Base-by-base conservation (phyloP, 2,888 invertebrate species). In the Acheta domesticus region DNA sequence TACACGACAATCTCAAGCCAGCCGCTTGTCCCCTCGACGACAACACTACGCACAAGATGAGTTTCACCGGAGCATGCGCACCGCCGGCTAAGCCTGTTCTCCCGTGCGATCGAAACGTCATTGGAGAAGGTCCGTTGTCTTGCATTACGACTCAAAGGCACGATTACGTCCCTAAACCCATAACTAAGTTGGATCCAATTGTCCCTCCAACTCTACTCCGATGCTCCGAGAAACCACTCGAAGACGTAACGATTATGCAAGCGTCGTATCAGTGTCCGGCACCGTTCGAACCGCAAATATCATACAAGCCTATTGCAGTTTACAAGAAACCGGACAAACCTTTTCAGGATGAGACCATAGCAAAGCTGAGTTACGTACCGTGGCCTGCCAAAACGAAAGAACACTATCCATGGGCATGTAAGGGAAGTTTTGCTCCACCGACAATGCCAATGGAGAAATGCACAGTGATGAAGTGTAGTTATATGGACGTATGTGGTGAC, bases 71-170 rank as follows among this genome's bases (percentile, higher is more conserved):
- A 19, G 16, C 62, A 62, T 62, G 62, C n/a, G 62, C n/a, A n/a
- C 16, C 14, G n/a, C 4, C 48, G 11, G 49, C 76, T 5, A 14
- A 16, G n/a, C 48, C 76, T 1, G 48, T 76, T 49, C 16, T 76
- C 16, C 76, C 76, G 11, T 36, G 48, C 5, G 49, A 49, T 48
- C 14, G 76, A 2, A n/a, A 48, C n/a, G n/a, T 76, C 5, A n/a
- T 76, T 11, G 76, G 76, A 11, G 76, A 76, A 48, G 76, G 76
- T n/a, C 76, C 76, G 5, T 14, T 76, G n/a, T 48, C 23, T 16
- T 76, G 48, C 11, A 11, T 76, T 12, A 76, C 76, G 1, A 76
- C 76, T 12, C 14, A 48, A n/a, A 48, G 76, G 11, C 76, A 76
- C 49, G 76, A 76, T 19, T 76, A 76, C 14, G 49, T 16, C 19